Conservation (phyloP, 2,888 invertebrate species). For the Lymantria dispar region DNA sequence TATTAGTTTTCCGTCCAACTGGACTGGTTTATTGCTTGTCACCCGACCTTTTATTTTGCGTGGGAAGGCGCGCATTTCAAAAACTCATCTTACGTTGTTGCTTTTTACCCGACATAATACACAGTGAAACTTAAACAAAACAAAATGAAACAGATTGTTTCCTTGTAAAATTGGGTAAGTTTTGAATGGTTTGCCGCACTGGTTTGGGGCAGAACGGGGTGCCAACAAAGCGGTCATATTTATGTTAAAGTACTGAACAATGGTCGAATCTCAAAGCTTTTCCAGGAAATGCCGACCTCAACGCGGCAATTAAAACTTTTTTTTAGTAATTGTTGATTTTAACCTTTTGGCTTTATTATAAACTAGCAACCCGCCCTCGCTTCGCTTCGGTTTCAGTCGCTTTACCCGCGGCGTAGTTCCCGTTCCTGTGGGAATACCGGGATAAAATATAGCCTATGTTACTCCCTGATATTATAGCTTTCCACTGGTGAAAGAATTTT, state of each 20-base stretch:
- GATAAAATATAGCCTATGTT: no score
- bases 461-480: no score
- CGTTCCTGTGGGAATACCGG: no score
- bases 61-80: constrained; percentile 35
- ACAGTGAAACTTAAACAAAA: constrained; percentile 14
- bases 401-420: no score
- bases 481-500: no score
- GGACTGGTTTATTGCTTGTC: constrained; percentile 50
- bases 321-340: constrained; percentile 21
- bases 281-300: constrained; percentile 41
- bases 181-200: constrained; percentile 36
- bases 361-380: no score
- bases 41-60: constrained; percentile 38
- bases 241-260: constrained; percentile 37
- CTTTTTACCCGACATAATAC: constrained; percentile 11
- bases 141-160: constrained; percentile 37
- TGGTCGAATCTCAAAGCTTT: constrained; percentile 35
- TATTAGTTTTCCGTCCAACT: constrained; percentile 42
- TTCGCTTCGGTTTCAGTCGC: no score
- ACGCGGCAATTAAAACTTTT: constrained; percentile 62
- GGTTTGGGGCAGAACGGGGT: constrained; percentile 44
- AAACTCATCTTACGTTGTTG: constrained; percentile 24
- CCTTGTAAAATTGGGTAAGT: constrained; percentile 44
- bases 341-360: constrained; percentile 20
- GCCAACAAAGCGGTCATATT: constrained; percentile 39